phyloP scores from a whole-genome alignment of 2,113 vertebrate genomes.

The Amazona vittata region DNA sequence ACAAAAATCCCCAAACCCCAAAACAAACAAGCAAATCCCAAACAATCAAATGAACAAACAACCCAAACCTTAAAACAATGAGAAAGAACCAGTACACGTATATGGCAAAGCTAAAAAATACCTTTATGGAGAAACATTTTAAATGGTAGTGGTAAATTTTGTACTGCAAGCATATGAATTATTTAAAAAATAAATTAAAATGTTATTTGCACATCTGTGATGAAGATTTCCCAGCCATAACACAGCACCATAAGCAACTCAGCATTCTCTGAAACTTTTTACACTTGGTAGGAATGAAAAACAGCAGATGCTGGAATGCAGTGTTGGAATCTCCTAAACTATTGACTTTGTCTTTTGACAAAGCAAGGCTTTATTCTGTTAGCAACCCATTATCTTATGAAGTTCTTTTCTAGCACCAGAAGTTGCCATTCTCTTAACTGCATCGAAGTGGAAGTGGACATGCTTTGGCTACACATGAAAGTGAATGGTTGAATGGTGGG shows the following conservation, averaged over 20 bases:
- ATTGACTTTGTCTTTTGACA: background rate
- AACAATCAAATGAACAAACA: background rate
- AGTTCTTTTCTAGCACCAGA: background rate
- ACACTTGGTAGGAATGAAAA: background rate
- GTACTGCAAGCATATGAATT: background rate
- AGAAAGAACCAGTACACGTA: background rate
- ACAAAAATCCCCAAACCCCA: background rate
- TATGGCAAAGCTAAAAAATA: background rate
- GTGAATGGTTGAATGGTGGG: background rate
- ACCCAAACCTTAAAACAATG: background rate
- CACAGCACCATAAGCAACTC: background rate
- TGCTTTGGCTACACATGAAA: background rate
- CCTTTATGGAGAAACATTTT: background rate
- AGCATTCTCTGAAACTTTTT: background rate
- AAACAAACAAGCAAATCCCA: background rate
- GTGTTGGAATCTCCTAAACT: background rate
- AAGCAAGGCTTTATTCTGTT: background rate
- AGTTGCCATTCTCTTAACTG: background rate
- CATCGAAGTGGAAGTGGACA: background rate
- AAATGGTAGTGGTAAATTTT: background rate
- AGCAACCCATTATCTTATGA: background rate
- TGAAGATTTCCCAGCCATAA: background rate
- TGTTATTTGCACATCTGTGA: background rate
- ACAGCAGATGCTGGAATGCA: background rate
- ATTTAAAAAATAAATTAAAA: accelerated